These are phyloP conservation scores for Ibycter americanus DNA, from an alignment of 2,797 vertebrate species.

Conservation along the genomic window DNA sequence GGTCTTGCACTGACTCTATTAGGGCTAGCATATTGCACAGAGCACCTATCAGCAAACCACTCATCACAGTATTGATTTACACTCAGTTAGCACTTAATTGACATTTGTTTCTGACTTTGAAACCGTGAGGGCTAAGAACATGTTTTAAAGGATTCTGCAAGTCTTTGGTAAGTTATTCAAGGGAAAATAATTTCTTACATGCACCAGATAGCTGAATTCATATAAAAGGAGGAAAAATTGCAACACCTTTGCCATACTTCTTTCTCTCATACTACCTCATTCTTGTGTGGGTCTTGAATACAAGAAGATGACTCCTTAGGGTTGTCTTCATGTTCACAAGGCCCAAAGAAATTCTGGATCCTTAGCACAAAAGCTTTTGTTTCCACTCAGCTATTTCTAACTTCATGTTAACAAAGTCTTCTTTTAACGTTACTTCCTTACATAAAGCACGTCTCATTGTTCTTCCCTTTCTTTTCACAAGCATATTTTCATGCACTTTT, in stretches of 20 bases:
- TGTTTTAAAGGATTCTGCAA: not conserved
- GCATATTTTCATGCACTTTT: not conserved
- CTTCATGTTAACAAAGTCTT: not conserved
- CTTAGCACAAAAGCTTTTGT: not conserved
- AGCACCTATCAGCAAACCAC: not conserved
- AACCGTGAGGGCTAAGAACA: not conserved
- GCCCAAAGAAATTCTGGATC: not conserved
- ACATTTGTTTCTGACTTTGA: constrained; percentile 5
- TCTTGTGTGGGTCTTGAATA: not conserved
- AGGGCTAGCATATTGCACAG: not conserved
- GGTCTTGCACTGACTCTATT: not conserved
- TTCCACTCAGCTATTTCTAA: not conserved
- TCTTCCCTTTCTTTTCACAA: not conserved
- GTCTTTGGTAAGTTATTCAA: not conserved
- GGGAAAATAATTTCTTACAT: not conserved
- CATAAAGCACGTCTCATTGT: not conserved
- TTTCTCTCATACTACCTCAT: not conserved
- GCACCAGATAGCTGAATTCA: not conserved
- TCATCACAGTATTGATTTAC: constrained; percentile 19
- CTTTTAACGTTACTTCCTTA: not conserved
- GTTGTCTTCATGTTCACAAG: not conserved
- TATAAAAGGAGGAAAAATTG: not conserved
- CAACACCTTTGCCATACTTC: not conserved
- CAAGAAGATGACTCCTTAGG: not conserved
- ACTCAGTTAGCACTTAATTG: constrained; percentile 2